Evolutionary conservation across 2,113 vertebrate genomes (phyloP).

Genomic region (Dicrurus megarhynchus): DNA sequence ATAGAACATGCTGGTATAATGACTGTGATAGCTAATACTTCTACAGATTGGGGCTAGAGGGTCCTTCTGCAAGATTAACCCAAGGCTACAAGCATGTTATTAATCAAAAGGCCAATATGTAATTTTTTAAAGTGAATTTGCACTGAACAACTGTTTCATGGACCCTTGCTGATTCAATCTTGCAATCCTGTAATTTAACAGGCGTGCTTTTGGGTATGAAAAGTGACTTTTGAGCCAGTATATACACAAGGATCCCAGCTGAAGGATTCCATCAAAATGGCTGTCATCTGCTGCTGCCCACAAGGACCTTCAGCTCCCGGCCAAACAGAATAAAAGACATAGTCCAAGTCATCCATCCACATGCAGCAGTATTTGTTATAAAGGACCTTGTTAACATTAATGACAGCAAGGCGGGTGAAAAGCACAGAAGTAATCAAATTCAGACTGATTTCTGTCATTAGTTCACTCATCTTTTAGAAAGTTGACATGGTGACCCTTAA

Average conservation of each 20-base stretch:
- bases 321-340: background rate
- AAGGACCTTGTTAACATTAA: background rate
- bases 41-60: slow-evolving; percentile 21
- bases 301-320: background rate
- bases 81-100: slow-evolving; percentile 26
- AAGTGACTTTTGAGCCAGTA: background rate
- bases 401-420: background rate
- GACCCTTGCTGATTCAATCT: background rate
- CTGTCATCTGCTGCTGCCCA: background rate
- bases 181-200: background rate
- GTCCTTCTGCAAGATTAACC: slow-evolving; percentile 22
- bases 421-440: background rate
- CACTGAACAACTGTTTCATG: background rate
- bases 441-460: background rate
- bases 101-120: slow-evolving; percentile 40
- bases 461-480: background rate
- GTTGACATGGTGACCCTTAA: background rate
- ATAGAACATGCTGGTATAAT: slow-evolving; percentile 59
- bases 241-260: background rate
- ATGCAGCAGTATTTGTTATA: background rate
- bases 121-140: slow-evolving; percentile 62
- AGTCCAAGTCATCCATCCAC: background rate
- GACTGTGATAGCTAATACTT: slow-evolving; percentile 43
- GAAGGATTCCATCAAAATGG: background rate
- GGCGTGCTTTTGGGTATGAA: background rate